Percentiles rank a stretch among this genome's conserved stretches.
Conservation (phyloP, 2,113 vertebrate genomes). For the Lamprotornis superbus region DNA sequence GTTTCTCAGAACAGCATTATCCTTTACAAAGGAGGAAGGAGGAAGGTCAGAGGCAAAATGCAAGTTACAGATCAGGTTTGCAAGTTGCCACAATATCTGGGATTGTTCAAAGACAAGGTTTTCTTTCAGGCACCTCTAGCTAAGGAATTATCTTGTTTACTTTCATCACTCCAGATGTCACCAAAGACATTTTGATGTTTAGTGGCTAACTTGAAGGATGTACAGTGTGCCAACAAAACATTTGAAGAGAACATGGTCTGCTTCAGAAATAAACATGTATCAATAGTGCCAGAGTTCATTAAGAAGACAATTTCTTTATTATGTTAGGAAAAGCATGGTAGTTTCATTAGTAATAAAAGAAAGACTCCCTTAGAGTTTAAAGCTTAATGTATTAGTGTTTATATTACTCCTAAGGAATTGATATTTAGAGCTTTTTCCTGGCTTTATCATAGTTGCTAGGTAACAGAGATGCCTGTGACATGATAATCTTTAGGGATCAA, state of each 20-base stretch:
- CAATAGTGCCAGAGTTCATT: not conserved
- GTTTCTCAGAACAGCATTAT: not conserved
- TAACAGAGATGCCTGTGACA: constrained; percentile 29
- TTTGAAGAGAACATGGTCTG: not conserved
- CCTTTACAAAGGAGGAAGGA: not conserved
- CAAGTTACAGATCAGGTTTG: not conserved
- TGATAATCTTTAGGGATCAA: constrained; percentile 14
- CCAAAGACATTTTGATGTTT: not conserved
- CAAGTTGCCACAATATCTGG: not conserved
- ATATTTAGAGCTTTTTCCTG: constrained; percentile 17
- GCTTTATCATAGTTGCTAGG: constrained; percentile 42
- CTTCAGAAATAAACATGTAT: not conserved
- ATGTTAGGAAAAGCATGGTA: not conserved
- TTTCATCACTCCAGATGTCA: constrained; percentile 7
- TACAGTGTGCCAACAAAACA: not conserved
- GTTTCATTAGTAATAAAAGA: not conserved
- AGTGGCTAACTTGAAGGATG: not conserved
- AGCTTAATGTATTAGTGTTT: not conserved
- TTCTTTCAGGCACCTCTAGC: not conserved
- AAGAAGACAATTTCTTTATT: not conserved
- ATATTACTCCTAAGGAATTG: not conserved
- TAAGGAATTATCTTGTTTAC: not conserved
- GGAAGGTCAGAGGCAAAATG: not conserved
- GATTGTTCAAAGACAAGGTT: not conserved
- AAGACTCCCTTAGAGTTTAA: not conserved